Evolutionary conservation across 2,113 vertebrate species (phyloP), one percentile per base, ranked within the genome.

Genomic region (Oreochromis niloticus): DNA sequence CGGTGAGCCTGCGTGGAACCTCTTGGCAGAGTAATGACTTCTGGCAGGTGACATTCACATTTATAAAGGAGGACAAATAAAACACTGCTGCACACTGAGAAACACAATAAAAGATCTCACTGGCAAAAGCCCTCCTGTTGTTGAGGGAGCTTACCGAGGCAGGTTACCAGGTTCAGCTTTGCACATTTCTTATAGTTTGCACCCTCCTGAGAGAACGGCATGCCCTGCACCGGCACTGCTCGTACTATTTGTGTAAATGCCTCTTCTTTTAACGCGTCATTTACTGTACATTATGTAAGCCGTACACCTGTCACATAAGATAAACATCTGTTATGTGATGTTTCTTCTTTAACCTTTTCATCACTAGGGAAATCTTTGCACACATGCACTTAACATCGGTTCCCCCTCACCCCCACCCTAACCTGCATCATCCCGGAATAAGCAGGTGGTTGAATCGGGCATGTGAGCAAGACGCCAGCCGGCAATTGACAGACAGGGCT

Each of bases 381-480:
- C 8, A 2, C 17, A n/a, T 52, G 68, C 55, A 84, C 71, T 83
- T n/a, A 56, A 9, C 63, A 84, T 85, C 59, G 2, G 3, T 3
- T 6, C 12, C 5, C 13, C 32, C 3, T 9, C 16, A 19, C 22
- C 61, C 32, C 8, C 7, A 24, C 78, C 1, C 13, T 82, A 43
- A 83, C 90, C 75, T 81, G 36, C n/a, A 66, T 82, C 2, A 13
- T 55, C 79, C 36, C 59, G 71, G 61, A 55, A 30, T 34, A 16
- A 82, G 80, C 93, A 90, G 88, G 81, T 85, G 89, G 61, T 54
- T 32, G 41, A 80, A 54, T 30, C 34, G 4, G 56, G 86, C 93
- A 94, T 80, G 89, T 89, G 91, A 85, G 36, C 50, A 22, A 90
- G 61, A 57, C 32, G 4, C 61, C 81, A 73, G 80, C 68, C 9